Conservation (phyloP, 2,888 invertebrate genomes). For the Baronia brevicornis region DNA sequence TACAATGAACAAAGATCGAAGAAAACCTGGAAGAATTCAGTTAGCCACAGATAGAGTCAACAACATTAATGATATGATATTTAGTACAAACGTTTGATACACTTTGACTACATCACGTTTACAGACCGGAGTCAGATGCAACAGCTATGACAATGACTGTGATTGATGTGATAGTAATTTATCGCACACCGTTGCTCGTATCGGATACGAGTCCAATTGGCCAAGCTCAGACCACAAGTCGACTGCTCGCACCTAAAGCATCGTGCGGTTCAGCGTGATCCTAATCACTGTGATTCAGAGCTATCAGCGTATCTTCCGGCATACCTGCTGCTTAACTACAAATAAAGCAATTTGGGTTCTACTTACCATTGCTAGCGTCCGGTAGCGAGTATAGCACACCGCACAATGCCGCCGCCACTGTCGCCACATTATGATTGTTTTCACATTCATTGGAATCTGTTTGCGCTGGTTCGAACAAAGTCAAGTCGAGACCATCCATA, state of each 20-base stretch:
- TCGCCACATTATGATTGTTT: constrained; percentile 30
- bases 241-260: constrained; percentile 28
- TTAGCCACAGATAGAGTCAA: constrained; percentile 12
- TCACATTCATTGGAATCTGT: constrained; percentile 40
- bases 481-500: constrained; percentile 80
- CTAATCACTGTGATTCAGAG: constrained; percentile 53
- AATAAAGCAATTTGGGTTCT: constrained; percentile 34
- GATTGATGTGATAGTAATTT: constrained; percentile 69
- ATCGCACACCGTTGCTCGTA: constrained; percentile 65
- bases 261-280: constrained; percentile 34
- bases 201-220: constrained; percentile 56
- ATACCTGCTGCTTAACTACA: constrained; percentile 31
- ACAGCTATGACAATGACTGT: constrained; percentile 59
- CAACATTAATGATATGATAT: constrained; percentile 2
- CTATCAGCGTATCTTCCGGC: constrained; percentile 39
- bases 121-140: constrained; percentile 35
- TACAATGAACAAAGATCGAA: neutral
- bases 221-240: constrained; percentile 39
- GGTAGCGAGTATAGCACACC: constrained; percentile 58
- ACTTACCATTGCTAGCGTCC: constrained; percentile 55
- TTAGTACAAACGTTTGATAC: constrained; percentile 1
- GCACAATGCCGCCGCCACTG: constrained; percentile 46
- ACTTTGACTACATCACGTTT: constrained; percentile 18
- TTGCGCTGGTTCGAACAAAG: constrained; percentile 78
- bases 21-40: constrained; percentile 1